These are phyloP conservation scores for Nannospalax galili DNA, from an alignment of 2,113 vertebrate species.

Conservation along the genomic window DNA sequence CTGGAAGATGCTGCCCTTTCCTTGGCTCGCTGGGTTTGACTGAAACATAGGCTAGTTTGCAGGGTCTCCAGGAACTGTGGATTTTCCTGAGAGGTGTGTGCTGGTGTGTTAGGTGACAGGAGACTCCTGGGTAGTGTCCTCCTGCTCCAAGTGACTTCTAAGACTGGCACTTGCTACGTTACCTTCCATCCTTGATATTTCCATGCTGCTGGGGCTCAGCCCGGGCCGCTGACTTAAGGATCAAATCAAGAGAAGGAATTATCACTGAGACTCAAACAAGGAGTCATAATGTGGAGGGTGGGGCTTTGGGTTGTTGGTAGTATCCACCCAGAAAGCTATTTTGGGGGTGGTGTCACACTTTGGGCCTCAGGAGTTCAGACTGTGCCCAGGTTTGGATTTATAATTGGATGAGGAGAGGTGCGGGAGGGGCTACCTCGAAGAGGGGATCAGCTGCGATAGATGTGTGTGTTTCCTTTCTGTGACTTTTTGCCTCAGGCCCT, in stretches of 20 bases:
- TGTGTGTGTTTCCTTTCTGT: accelerated
- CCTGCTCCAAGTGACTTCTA: not conserved
- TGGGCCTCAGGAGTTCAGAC: not conserved
- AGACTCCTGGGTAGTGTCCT: not conserved
- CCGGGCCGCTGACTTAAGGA: not conserved
- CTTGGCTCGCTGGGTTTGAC: not conserved
- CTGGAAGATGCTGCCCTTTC: not conserved
- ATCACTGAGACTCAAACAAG: too few relatives aligned
- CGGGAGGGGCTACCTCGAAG: not conserved
- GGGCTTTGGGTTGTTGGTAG: not conserved
- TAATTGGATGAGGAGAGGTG: not conserved
- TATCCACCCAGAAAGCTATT: not conserved
- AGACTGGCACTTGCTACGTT: accelerated
- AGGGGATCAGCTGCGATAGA: not conserved
- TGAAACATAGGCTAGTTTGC: not conserved
- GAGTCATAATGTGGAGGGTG: not conserved
- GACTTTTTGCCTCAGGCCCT: accelerated
- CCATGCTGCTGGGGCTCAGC: not conserved
- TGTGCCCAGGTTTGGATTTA: not conserved
- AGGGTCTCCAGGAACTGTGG: not conserved
- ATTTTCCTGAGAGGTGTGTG: not conserved
- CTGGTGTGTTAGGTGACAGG: not conserved
- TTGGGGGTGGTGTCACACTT: not conserved
- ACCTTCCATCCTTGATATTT: not conserved
- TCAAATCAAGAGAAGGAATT: not conserved